A percentile compares a stretch with the other conserved stretches of the same genome.
Evolutionary conservation across 64 coral and sea anemone species (phyloP).

Genomic region (Platygyra sinensis): DNA sequence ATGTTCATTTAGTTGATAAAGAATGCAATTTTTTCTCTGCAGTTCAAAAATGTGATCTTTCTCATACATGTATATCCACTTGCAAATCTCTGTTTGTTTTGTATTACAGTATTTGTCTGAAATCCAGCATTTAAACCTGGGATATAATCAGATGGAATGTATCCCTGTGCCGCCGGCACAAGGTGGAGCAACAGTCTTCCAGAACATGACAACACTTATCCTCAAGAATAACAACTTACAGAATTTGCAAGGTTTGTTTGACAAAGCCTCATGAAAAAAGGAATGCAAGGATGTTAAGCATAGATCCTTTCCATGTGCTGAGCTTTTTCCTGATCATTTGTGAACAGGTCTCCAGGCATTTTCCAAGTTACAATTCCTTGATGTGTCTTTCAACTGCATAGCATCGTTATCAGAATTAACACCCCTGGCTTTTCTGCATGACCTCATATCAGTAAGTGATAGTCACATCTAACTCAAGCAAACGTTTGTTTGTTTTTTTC

Average conservation of each 20-base stretch:
- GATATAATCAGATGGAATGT: slow-evolving; percentile 69
- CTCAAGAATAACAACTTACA: slow-evolving; percentile 84
- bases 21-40: too few species aligned
- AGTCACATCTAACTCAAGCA: neutral
- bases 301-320: neutral
- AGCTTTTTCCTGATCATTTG: neutral
- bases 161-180: slow-evolving; percentile 48
- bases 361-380: slow-evolving; percentile 57
- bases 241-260: slow-evolving; percentile 64
- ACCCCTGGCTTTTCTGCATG: slow-evolving; percentile 64
- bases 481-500: neutral
- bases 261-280: neutral
- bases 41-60: too few species aligned
- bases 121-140: slow-evolving; percentile 65
- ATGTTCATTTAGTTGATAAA: too few species aligned
- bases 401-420: slow-evolving; percentile 68
- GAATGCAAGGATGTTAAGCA: neutral
- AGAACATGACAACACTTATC: slow-evolving; percentile 63
- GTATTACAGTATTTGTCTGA: slow-evolving; percentile 76
- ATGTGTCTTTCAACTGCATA: slow-evolving; percentile 85
- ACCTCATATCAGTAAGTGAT: slow-evolving; percentile 66
- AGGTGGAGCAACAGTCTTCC: slow-evolving; percentile 17
- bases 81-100: neutral
- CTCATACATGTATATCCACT: too few species aligned
- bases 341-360: slow-evolving; percentile 66